phyloP scores from a whole-genome alignment of 2,888 invertebrate genomes.

The Creontiades dilutus region DNA sequence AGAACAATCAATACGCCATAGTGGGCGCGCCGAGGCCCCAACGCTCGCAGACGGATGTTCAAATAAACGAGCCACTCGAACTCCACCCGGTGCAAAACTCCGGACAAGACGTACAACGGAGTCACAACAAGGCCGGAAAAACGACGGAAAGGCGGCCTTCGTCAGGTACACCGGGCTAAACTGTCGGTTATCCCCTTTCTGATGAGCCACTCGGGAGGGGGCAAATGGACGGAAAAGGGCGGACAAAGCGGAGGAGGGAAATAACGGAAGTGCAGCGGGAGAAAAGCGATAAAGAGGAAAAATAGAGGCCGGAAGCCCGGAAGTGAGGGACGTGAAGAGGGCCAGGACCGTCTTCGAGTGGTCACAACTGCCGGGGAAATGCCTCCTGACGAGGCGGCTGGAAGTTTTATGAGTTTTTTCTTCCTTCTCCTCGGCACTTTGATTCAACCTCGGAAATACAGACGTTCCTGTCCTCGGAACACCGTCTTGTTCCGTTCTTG shows the following conservation, averaged over 20 bases:
- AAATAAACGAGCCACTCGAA: constrained; percentile 45
- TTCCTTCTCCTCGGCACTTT: neutral
- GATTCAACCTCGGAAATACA: too few relatives aligned
- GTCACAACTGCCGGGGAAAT: neutral
- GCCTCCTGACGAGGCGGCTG: neutral
- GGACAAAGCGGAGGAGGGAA: neutral
- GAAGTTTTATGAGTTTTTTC: neutral
- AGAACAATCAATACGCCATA: constrained; percentile 45
- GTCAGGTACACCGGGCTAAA: neutral
- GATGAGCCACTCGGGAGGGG: neutral
- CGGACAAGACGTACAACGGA: too few relatives aligned
- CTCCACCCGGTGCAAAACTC: neutral
- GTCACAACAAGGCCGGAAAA: too few relatives aligned
- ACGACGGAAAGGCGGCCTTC: neutral
- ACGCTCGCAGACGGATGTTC: constrained; percentile 17
- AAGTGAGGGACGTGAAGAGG: neutral
- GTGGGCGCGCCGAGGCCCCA: constrained; percentile 13
- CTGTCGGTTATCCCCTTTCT: neutral
- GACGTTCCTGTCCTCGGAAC: too few relatives aligned
- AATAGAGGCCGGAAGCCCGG: neutral
- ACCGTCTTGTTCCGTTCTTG: too few relatives aligned
- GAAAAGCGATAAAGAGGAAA: neutral
- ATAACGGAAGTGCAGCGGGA: too few relatives aligned
- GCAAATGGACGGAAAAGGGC: neutral
- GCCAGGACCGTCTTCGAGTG: neutral